Evolutionary conservation across 2,113 vertebrate genomes (phyloP).

Genomic region (Riparia riparia): DNA sequence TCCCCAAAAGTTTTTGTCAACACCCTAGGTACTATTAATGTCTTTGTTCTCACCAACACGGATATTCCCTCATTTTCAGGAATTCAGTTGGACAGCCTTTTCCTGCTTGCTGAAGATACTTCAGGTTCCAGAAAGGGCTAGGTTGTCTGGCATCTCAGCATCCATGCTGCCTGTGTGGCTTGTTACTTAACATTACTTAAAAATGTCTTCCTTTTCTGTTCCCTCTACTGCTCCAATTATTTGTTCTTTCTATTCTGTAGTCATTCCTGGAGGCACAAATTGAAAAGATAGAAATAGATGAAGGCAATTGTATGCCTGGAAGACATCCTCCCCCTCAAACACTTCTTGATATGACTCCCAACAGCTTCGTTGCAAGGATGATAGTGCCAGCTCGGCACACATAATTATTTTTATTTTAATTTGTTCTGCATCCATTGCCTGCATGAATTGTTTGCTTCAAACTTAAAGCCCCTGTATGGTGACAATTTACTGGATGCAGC

Average conservation of each 20-base stretch:
- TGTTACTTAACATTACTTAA: background rate
- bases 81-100: background rate
- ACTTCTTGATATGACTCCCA: slow-evolving; percentile 18
- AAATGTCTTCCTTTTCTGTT: background rate
- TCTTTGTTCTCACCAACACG: background rate
- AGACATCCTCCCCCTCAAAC: slow-evolving; percentile 44
- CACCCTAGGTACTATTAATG: background rate
- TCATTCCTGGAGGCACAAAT: background rate
- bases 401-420: background rate
- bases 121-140: background rate
- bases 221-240: slow-evolving; percentile 22
- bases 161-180: background rate
- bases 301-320: slow-evolving; percentile 32
- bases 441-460: slow-evolving; percentile 3
- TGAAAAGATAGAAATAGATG: slow-evolving; percentile 30
- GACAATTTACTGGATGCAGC: background rate
- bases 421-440: background rate
- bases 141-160: background rate
- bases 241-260: slow-evolving; percentile 11
- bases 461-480: background rate
- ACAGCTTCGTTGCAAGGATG: background rate
- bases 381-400: background rate
- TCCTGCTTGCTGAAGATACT: background rate
- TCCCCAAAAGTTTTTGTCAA: background rate
- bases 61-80: background rate